These are phyloP conservation scores for Galeruca laticollis DNA, from an alignment of 2,888 invertebrate genomes.

Conservation along the genomic window DNA sequence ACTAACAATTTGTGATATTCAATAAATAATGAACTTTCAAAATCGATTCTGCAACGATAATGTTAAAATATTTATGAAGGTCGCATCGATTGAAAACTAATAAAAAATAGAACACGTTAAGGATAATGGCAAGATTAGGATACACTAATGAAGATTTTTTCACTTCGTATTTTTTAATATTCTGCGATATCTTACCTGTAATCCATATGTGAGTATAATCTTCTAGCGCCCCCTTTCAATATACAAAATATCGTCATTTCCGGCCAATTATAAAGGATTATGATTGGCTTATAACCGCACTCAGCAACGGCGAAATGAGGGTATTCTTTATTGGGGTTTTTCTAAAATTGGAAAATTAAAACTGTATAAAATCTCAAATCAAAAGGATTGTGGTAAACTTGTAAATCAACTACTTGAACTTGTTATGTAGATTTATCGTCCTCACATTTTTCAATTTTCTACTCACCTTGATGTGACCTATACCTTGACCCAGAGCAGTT, in stretches of 20 bases:
- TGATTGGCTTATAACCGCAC: conserved; percentile 78
- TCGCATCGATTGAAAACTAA: background rate
- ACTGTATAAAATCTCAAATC: background rate
- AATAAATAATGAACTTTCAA: too few species aligned
- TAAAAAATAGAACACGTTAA: background rate
- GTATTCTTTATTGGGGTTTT: conserved; percentile 73
- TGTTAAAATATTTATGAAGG: background rate
- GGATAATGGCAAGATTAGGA: too few species aligned
- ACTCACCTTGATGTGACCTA: conserved; percentile 81
- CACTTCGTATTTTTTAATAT: too few species aligned
- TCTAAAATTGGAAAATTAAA: conserved; percentile 63
- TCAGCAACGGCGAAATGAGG: conserved; percentile 88
- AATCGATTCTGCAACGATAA: too few species aligned
- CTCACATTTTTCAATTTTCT: too few species aligned
- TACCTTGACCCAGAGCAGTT: conserved; percentile 81
- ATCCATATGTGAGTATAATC: conserved; percentile 78
- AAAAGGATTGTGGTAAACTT: too few species aligned
- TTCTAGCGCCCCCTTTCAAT: conserved; percentile 81
- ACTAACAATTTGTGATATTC: background rate
- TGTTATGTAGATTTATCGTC: too few species aligned
- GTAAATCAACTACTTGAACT: too few species aligned
- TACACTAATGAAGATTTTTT: too few species aligned
- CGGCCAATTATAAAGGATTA: conserved; percentile 89
- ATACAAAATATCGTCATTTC: conserved; percentile 79
- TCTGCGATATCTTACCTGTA: conserved; percentile 81